These are phyloP conservation scores for Linnaemya vulpina DNA, from an alignment of 2,888 invertebrate genomes.

Conservation along the genomic window DNA sequence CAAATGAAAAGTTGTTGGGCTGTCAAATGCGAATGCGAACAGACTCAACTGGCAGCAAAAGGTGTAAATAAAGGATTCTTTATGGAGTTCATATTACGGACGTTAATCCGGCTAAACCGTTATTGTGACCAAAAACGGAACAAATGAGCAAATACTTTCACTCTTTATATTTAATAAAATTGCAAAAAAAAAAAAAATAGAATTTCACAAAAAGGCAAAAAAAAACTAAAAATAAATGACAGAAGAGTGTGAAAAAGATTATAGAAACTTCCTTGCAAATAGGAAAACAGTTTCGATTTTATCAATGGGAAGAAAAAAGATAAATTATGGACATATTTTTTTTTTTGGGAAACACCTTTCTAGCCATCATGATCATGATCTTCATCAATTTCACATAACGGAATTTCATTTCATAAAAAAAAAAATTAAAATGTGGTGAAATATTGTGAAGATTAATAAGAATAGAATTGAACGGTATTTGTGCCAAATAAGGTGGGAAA, in stretches of 20 bases:
- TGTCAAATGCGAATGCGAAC: conserved; percentile 44
- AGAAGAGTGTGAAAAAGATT: conserved; percentile 67
- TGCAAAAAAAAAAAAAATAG: conserved; percentile 37
- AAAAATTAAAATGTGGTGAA: conserved; percentile 31
- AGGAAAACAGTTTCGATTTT: conserved; percentile 57
- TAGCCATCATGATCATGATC: conserved; percentile 1
- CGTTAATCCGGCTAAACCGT: conserved; percentile 73
- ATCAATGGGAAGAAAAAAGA: conserved; percentile 28
- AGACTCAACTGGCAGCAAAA: conserved; percentile 55
- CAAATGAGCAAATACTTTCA: conserved; percentile 62
- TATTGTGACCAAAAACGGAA: conserved; percentile 58
- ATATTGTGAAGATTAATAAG: conserved; percentile 50
- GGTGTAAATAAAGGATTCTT: conserved; percentile 74
- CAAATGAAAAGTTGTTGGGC: conserved; percentile 42
- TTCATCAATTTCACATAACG: conserved; percentile 56
- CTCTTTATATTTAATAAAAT: conserved; percentile 47
- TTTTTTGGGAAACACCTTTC: conserved; percentile 67
- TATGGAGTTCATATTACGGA: conserved; percentile 74
- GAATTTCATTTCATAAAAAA: conserved; percentile 26
- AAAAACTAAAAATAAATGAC: conserved; percentile 3
- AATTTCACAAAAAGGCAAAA: conserved; percentile 15
- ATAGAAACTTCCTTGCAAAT: conserved; percentile 64
- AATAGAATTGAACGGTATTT: conserved; percentile 52
- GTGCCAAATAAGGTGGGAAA: conserved; percentile 64
- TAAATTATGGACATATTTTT: conserved; percentile 60